Percentiles rank a stretch among this genome's conserved stretches.
phyloP scores from a whole-genome alignment of 2,113 vertebrate species.

The Scomber scombrus region DNA sequence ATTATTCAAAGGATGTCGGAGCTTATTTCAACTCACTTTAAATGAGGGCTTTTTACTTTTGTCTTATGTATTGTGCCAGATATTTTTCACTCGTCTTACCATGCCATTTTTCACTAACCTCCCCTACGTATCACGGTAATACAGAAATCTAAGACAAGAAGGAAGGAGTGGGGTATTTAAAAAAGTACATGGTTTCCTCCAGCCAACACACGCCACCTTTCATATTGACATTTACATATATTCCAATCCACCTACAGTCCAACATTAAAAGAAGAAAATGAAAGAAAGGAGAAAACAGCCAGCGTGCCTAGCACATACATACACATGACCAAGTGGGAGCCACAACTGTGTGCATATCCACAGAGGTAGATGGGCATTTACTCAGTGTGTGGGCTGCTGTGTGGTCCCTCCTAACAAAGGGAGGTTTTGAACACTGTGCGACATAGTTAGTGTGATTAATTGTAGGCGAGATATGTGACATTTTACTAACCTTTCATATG shows the following conservation, averaged over 20 bases:
- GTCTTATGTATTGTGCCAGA: neutral
- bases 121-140: neutral
- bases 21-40: neutral
- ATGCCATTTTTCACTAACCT: neutral
- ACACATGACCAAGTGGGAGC: too few relatives aligned
- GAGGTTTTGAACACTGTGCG: slow-evolving; percentile 26
- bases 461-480: slow-evolving; percentile 26
- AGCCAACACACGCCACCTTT: too few relatives aligned
- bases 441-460: slow-evolving; percentile 44
- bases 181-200: too few relatives aligned
- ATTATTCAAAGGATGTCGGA: neutral
- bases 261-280: neutral
- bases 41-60: neutral
- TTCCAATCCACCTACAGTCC: neutral
- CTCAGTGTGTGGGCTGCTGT: neutral
- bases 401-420: slow-evolving; percentile 22
- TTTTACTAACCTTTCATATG: slow-evolving; percentile 59
- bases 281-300: too few relatives aligned
- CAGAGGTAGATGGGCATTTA: neutral
- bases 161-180: too few relatives aligned
- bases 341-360: too few relatives aligned
- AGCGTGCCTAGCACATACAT: too few relatives aligned
- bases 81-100: neutral
- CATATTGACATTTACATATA: too few relatives aligned
- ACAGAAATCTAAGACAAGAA: neutral